Evolutionary conservation across 2,113 vertebrate species (phyloP).

Genomic region (Podarcis raffonei): DNA sequence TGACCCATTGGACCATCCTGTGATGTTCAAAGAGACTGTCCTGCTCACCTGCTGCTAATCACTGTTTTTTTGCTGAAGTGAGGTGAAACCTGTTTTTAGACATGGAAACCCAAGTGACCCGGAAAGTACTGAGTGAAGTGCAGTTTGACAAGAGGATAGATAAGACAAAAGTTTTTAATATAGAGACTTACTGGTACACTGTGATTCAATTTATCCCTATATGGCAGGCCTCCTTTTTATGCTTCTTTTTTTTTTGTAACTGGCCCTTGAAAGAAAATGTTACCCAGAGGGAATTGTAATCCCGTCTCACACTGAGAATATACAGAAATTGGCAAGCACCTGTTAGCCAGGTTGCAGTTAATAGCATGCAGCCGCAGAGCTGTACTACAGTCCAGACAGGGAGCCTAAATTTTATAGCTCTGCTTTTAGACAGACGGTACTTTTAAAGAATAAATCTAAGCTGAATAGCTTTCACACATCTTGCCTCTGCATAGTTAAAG

Average conservation of each 20-base stretch:
- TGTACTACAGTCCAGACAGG: slow-evolving; percentile 61
- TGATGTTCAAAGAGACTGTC: background rate
- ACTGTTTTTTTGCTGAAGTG: background rate
- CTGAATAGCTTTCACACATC: slow-evolving; percentile 61
- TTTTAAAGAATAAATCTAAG: slow-evolving; percentile 66
- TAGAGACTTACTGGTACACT: background rate
- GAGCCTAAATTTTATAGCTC: slow-evolving; percentile 65
- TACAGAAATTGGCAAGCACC: slow-evolving; percentile 66
- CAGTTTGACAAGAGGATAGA: background rate
- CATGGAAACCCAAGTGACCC: background rate
- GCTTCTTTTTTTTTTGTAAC: slow-evolving; percentile 1
- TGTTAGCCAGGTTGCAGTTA: slow-evolving; percentile 73
- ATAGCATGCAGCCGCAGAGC: slow-evolving; percentile 56
- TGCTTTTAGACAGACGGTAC: slow-evolving; percentile 60
- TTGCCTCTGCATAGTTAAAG: slow-evolving; percentile 65
- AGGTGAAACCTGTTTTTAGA: background rate
- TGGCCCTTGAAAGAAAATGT: slow-evolving; percentile 36
- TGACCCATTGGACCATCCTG: background rate
- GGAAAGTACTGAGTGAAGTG: background rate
- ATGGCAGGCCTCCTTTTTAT: slow-evolving; percentile 18
- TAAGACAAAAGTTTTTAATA: background rate
- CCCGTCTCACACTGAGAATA: slow-evolving; percentile 49
- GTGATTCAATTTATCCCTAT: slow-evolving; percentile 32
- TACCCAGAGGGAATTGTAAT: slow-evolving; percentile 55
- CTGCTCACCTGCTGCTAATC: background rate